phyloP scores from a whole-genome alignment of 2,113 vertebrate species.

The Oxyura jamaicensis region DNA sequence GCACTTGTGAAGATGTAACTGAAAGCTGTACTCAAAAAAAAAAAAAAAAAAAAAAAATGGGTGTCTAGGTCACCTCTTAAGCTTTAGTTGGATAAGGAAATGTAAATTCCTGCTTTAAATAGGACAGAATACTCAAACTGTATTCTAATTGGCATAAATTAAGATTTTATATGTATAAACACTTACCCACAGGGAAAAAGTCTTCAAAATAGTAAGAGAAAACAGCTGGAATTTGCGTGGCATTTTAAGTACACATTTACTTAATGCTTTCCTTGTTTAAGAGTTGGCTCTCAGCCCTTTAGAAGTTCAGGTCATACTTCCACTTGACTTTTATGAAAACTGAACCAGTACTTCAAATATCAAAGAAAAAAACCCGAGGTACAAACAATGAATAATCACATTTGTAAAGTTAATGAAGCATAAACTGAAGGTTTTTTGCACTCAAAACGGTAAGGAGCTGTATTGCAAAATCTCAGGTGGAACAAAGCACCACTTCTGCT shows the following conservation, averaged over 20 bases:
- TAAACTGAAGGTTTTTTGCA: neutral
- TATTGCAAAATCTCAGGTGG: neutral
- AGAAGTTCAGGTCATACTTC: constrained; percentile 29
- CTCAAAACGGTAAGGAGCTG: neutral
- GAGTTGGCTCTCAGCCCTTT: neutral
- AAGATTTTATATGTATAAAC: neutral
- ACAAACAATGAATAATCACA: neutral
- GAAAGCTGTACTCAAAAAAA: neutral
- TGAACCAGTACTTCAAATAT: constrained; percentile 34
- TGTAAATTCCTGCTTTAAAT: neutral
- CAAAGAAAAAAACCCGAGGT: neutral
- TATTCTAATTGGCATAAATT: neutral
- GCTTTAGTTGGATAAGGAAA: neutral
- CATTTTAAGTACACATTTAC: constrained; percentile 39
- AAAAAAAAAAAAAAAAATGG: neutral
- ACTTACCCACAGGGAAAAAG: neutral
- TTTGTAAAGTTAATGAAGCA: constrained; percentile 3
- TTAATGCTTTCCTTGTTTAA: constrained; percentile 19
- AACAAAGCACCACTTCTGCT: neutral
- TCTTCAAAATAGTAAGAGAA: neutral
- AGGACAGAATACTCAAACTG: neutral
- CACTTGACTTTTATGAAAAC: constrained; percentile 25
- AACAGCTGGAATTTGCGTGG: neutral
- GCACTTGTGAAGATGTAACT: neutral
- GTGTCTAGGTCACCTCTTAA: neutral